Evolutionary conservation across 1,140 invertebrate species (phyloP), one percentile per base, ranked within the genome.

Genomic region (Stegodyphus dumicola): DNA sequence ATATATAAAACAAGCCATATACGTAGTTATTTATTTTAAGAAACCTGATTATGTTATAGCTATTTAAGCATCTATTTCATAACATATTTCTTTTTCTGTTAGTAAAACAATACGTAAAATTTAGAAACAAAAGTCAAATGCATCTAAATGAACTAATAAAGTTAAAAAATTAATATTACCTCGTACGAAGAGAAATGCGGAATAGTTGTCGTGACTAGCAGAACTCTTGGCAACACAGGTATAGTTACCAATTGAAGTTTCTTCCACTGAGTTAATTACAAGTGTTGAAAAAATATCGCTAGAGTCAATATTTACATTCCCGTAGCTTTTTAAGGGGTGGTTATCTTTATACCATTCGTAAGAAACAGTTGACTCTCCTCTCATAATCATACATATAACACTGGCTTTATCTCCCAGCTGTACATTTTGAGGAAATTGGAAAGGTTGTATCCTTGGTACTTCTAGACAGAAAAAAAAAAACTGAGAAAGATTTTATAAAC

Each of bases 201-300:
- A 86, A 75, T 88, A 71, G 64, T 74, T 87, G 48, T 84, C 84
- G 5, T 78, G 65, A 7, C 88, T 88, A 6, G 80, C 85, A 11
- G 73, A 54, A 65, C 88, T 89, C 18, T 84, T 80, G 0, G 88
- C 89, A 49, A 80, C 56, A 81, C 89, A 89, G 1, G 89, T 88
- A 83, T 89, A 89, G 48, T 85, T 81, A 6, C 88, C 89, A n/a
- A 84, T 64, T 70, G 52, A 56, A 56, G 7, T 48, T 17, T 60
- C 54, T 54, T 33, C 17, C 2, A 60, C 54, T n/a, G 74, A 17
- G 5, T 76, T 60, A 6, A 76, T 60, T 6, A 60, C 18, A 11
- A 76, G 54, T 10, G 54, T 18, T 6, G 74, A 76, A 15, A 17
- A 60, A 15, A 18, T 3, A 17, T 54, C n/a, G 5, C 18, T 76